Conservation (phyloP, 1,140 invertebrate genomes). For the Andricus grossulariae region DNA sequence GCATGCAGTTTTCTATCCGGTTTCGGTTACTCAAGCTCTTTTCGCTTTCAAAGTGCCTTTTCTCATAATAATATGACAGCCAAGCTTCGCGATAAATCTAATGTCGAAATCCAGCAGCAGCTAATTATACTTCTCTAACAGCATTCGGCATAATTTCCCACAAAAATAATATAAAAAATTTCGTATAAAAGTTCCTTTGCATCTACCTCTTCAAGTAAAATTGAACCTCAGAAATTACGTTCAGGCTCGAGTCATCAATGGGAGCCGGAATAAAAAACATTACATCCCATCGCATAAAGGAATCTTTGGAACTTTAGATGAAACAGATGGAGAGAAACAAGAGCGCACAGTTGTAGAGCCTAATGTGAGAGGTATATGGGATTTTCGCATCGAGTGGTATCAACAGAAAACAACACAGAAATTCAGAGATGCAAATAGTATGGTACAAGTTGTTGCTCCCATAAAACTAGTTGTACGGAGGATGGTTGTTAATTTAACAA, state of each 20-base stretch:
- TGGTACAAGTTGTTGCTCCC: conserved; percentile 69
- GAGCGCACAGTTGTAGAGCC: background rate
- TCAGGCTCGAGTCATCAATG: background rate
- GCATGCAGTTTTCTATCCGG: conserved; percentile 2
- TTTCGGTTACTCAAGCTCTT: conserved; percentile 9
- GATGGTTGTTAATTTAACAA: conserved; percentile 31
- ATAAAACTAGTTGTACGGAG: conserved; percentile 59
- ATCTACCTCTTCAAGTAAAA: background rate
- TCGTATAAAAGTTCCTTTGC: conserved; percentile 2
- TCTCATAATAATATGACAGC: background rate
- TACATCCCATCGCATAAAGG: background rate
- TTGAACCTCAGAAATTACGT: background rate
- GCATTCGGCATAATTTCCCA: conserved; percentile 12
- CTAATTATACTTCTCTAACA: conserved; percentile 24
- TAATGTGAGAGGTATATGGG: background rate
- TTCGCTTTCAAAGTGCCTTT: conserved; percentile 18
- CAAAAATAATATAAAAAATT: background rate
- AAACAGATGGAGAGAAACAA: background rate
- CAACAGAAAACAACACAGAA: background rate
- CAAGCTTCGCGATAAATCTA: conserved; percentile 26
- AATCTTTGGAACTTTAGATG: background rate
- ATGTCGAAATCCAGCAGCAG: conserved; percentile 19
- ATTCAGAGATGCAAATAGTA: conserved; percentile 32
- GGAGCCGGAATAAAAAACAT: background rate
- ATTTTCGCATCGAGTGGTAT: background rate